Evolutionary conservation across 2,113 vertebrate genomes (phyloP).

Genomic region (Bostrychus sinensis): DNA sequence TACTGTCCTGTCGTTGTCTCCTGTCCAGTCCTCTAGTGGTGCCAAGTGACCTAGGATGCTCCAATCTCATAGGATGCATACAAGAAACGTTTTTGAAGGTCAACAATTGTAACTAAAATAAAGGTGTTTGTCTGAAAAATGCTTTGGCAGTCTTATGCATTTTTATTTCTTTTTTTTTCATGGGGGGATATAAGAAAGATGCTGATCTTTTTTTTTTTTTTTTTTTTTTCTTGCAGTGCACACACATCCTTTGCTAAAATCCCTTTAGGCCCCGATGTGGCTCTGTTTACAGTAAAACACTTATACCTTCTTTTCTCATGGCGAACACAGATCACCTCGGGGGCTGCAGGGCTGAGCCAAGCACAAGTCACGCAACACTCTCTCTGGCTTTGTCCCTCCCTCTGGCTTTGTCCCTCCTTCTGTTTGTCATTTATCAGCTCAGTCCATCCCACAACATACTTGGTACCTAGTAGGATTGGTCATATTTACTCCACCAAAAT

Average conservation of each 20-base stretch:
- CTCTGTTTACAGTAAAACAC: conserved; percentile 75
- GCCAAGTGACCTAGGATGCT: conserved; percentile 5
- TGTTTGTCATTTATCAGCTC: conserved; percentile 7
- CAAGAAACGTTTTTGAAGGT: neutral
- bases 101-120: neutral
- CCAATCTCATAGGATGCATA: neutral
- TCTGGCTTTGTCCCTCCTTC: conserved; percentile 56
- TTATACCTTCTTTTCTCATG: conserved; percentile 75
- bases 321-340: conserved; percentile 72
- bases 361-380: conserved; percentile 77
- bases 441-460: conserved; percentile 37
- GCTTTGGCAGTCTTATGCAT: neutral
- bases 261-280: conserved; percentile 12
- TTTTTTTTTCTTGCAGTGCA: conserved; percentile 15
- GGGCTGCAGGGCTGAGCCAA: conserved; percentile 66
- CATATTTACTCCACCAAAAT: conserved; percentile 42
- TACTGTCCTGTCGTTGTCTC: conserved; percentile 24
- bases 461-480: conserved; percentile 38
- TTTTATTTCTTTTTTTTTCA: conserved; percentile 1
- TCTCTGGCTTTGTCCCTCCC: neutral
- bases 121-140: neutral
- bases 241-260: conserved; percentile 2
- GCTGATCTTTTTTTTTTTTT: neutral
- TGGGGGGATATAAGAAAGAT: neutral
- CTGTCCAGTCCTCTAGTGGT: conserved; percentile 28